These are phyloP conservation scores for Mormyrops attenuatus DNA, from an alignment of 2,797 vertebrate species.

Conservation along the genomic window DNA sequence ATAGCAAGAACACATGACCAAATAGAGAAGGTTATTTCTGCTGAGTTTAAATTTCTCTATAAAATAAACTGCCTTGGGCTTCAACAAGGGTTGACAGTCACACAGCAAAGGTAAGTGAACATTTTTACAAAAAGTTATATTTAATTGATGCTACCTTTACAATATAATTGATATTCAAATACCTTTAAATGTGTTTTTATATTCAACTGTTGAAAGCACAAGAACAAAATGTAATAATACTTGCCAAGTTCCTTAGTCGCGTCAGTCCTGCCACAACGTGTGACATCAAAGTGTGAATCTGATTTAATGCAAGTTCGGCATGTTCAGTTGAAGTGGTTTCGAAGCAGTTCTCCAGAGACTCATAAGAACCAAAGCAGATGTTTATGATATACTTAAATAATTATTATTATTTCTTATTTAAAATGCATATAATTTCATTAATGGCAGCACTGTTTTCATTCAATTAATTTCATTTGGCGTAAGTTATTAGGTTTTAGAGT, in stretches of 20 bases:
- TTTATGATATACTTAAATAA: not conserved
- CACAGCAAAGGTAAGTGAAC: conserved; percentile 55
- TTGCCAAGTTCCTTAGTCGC: not conserved
- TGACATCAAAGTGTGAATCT: not conserved
- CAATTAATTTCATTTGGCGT: not conserved
- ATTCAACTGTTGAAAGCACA: not conserved
- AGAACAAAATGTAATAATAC: not conserved
- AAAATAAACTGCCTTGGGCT: conserved; percentile 48
- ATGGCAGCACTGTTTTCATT: not conserved
- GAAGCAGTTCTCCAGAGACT: not conserved
- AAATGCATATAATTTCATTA: not conserved
- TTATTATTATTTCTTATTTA: not conserved
- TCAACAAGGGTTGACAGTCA: conserved; percentile 41
- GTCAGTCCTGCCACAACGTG: not conserved
- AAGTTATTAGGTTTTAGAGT: not conserved
- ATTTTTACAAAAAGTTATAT: not conserved
- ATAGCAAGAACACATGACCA: conserved; percentile 50
- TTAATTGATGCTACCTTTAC: not conserved
- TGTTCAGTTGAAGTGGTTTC: not conserved
- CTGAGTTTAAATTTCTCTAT: conserved; percentile 43
- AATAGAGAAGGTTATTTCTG: conserved; percentile 47
- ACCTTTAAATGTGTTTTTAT: not conserved
- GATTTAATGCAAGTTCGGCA: not conserved
- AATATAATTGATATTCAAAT: not conserved
- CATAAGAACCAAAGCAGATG: not conserved